Conservation (phyloP, 2,888 invertebrate genomes). For the Morinoia aosen region DNA sequence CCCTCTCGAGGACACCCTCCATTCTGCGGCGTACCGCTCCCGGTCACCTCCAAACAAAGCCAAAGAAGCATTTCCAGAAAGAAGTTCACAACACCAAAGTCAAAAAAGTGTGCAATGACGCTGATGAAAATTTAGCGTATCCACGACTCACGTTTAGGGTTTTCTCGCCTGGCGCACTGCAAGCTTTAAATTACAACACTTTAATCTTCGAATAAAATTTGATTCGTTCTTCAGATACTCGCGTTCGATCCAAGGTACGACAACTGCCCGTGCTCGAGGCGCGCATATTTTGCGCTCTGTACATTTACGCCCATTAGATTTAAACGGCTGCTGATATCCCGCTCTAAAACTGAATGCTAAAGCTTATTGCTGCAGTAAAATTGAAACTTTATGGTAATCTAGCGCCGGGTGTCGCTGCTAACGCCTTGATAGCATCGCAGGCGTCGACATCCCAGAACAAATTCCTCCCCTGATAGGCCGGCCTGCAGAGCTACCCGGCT, state of each 20-base stretch:
- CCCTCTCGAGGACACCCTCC: too few species aligned
- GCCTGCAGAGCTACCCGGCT: not conserved
- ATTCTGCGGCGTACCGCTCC: too few species aligned
- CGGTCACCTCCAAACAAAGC: too few species aligned
- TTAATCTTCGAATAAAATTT: not conserved
- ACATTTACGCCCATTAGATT: slow-evolving; percentile 1
- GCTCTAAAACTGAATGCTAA: slow-evolving; percentile 51
- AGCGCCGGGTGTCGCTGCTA: slow-evolving; percentile 9
- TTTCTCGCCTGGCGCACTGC: too few species aligned
- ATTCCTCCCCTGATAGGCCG: slow-evolving; percentile 8
- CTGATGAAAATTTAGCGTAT: too few species aligned
- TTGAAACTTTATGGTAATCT: slow-evolving; percentile 48
- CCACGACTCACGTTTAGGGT: too few species aligned
- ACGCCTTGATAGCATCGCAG: slow-evolving; percentile 33
- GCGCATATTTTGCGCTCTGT: not conserved
- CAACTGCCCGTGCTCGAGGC: not conserved
- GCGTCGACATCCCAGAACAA: slow-evolving; percentile 15
- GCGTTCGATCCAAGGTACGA: not conserved
- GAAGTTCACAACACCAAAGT: too few species aligned
- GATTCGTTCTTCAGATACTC: not conserved
- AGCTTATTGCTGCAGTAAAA: slow-evolving; percentile 47
- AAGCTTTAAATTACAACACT: too few species aligned
- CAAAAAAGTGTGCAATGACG: too few species aligned
- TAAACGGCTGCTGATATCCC: slow-evolving; percentile 44
- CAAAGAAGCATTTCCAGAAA: too few species aligned